Evolutionary conservation across 2,113 vertebrate genomes (phyloP).

Genomic region (Dicrurus megarhynchus): DNA sequence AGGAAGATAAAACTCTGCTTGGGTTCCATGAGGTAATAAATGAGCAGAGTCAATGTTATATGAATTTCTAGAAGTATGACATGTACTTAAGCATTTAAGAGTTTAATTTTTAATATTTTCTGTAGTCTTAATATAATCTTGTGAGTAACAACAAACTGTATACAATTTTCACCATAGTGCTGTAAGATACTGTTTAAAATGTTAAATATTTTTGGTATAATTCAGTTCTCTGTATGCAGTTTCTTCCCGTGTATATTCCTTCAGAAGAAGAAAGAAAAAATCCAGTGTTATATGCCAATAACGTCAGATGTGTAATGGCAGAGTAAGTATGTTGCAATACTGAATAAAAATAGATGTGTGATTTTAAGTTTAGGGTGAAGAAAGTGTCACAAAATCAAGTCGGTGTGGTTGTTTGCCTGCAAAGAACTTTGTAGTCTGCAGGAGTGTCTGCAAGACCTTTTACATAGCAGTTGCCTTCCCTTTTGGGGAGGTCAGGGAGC

Average conservation of each 20-base stretch:
- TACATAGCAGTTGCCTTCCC: not conserved
- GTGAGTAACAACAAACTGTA: not conserved
- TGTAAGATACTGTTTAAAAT: not conserved
- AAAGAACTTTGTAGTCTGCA: not conserved
- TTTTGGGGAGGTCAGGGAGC: not conserved
- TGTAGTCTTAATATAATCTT: not conserved
- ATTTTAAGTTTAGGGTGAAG: not conserved
- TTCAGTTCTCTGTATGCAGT: constrained; percentile 76
- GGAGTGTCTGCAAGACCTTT: not conserved
- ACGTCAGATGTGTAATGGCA: constrained; percentile 93
- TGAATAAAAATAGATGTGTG: not conserved
- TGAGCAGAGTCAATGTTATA: not conserved
- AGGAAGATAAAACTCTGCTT: not conserved
- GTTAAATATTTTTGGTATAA: constrained; percentile 19
- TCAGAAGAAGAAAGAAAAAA: constrained; percentile 91
- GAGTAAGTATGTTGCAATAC: constrained; percentile 78
- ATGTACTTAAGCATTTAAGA: not conserved
- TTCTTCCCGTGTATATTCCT: constrained; percentile 90
- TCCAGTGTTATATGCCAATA: constrained; percentile 89
- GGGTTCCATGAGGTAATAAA: not conserved
- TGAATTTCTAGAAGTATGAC: not conserved
- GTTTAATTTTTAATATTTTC: not conserved
- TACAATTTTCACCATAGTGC: not conserved
- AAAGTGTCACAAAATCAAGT: not conserved
- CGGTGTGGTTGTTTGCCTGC: not conserved